Conservation (phyloP, 2,888 invertebrate genomes). For the Eupithecia tripunctaria region DNA sequence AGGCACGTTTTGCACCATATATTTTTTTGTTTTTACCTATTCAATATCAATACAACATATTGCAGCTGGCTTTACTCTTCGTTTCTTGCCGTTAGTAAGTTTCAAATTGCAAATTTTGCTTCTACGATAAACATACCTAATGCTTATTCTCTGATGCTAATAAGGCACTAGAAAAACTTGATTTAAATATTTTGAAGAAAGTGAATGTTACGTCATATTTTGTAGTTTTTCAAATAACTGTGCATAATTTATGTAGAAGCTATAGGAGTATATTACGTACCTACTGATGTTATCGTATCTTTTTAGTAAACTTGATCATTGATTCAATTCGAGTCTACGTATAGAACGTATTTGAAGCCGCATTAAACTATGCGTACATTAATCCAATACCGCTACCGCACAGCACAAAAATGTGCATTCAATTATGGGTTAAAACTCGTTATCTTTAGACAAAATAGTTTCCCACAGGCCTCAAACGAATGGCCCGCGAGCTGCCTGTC, state of each 20-base stretch:
- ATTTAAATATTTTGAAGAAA: slow-evolving; percentile 14
- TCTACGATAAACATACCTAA: not conserved
- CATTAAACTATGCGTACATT: not conserved
- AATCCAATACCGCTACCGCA: too few relatives aligned
- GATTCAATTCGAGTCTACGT: not conserved
- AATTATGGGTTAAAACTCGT: too few relatives aligned
- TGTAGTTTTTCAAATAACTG: not conserved
- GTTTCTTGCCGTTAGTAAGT: slow-evolving; percentile 11
- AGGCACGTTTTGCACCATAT: slow-evolving; percentile 47
- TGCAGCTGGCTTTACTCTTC: slow-evolving; percentile 17
- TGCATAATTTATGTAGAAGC: not conserved
- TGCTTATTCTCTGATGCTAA: not conserved
- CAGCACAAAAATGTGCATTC: too few relatives aligned
- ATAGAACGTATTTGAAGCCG: not conserved
- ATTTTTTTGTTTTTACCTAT: slow-evolving; percentile 30
- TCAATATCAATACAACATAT: slow-evolving; percentile 21
- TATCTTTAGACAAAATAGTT: too few relatives aligned
- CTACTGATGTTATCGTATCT: not conserved
- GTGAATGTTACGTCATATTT: slow-evolving; percentile 13
- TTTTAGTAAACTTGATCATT: not conserved
- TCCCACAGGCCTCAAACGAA: too few relatives aligned
- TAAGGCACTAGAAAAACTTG: slow-evolving; percentile 1
- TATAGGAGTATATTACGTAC: not conserved
- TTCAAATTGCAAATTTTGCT: not conserved
- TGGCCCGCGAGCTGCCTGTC: too few relatives aligned